Evolutionary conservation across 2,888 invertebrate genomes (phyloP).

Genomic region (Acleris cristana): DNA sequence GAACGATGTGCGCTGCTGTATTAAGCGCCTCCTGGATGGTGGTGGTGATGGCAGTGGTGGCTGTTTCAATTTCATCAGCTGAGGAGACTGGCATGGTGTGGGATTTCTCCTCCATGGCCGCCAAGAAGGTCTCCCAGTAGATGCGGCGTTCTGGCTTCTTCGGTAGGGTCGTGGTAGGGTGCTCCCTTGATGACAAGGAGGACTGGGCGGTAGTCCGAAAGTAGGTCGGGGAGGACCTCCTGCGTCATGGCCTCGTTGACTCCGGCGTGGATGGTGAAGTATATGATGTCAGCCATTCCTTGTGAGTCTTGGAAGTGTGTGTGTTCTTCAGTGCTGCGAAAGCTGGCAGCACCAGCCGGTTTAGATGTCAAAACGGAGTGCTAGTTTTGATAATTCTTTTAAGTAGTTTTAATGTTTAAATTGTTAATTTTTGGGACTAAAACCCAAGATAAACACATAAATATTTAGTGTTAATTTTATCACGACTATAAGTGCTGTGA

Average conservation of each 20-base stretch:
- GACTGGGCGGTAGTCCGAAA: slow-evolving; percentile 30
- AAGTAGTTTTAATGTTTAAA: no score
- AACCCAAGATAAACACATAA: no score
- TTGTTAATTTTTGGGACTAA: no score
- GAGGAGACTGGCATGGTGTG: no score
- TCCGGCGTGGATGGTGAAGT: background rate
- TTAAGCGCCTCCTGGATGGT: background rate
- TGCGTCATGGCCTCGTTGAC: background rate
- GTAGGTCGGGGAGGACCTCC: no score
- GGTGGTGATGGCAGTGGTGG: background rate
- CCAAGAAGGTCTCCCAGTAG: no score
- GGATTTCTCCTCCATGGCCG: no score
- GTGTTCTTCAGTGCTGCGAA: background rate
- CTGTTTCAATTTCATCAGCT: background rate
- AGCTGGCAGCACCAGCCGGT: background rate
- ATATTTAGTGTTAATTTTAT: no score
- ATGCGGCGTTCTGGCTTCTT: slow-evolving; percentile 1
- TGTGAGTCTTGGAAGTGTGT: background rate
- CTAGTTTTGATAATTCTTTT: no score
- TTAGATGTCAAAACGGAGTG: no score
- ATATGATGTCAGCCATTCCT: background rate
- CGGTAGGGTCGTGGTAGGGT: no score
- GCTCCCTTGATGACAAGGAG: background rate
- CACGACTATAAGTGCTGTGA: no score
- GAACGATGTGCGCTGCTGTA: slow-evolving; percentile 10